These are phyloP conservation scores for Coptodon rendalli DNA, from an alignment of 2,113 vertebrate genomes.

Conservation along the genomic window DNA sequence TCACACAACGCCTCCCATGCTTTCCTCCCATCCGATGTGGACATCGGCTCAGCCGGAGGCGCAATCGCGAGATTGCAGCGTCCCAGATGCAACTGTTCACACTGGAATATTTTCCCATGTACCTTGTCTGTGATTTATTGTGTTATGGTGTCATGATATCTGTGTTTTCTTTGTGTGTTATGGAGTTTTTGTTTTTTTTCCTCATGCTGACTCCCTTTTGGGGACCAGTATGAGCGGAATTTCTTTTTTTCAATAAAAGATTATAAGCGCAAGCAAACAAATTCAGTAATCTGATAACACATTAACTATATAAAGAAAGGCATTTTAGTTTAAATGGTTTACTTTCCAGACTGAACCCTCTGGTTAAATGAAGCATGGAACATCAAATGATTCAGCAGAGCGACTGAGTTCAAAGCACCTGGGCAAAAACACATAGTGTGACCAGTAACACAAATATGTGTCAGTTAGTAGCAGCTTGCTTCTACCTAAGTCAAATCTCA, in stretches of 20 bases:
- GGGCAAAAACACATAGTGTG: background rate
- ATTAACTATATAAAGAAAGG: background rate
- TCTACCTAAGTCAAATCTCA: background rate
- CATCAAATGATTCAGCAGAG: background rate
- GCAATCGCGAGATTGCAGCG: background rate
- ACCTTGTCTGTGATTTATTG: background rate
- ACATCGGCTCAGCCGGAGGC: background rate
- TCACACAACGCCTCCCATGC: background rate
- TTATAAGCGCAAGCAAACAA: background rate
- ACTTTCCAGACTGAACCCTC: background rate
- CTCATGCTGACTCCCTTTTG: background rate
- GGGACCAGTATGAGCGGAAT: background rate
- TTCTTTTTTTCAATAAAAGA: background rate
- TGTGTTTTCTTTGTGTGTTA: background rate
- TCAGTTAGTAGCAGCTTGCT: background rate
- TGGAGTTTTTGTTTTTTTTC: background rate
- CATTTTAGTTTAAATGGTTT: background rate
- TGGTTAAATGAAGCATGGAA: background rate
- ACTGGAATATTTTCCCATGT: background rate
- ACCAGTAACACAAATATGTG: background rate
- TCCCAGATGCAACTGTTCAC: background rate
- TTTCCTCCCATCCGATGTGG: background rate
- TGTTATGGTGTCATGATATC: background rate
- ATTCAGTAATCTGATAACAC: background rate
- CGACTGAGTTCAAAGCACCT: background rate